These are phyloP conservation scores for Rhopalosiphum padi DNA, from an alignment of 1,140 invertebrate species.

Conservation along the genomic window DNA sequence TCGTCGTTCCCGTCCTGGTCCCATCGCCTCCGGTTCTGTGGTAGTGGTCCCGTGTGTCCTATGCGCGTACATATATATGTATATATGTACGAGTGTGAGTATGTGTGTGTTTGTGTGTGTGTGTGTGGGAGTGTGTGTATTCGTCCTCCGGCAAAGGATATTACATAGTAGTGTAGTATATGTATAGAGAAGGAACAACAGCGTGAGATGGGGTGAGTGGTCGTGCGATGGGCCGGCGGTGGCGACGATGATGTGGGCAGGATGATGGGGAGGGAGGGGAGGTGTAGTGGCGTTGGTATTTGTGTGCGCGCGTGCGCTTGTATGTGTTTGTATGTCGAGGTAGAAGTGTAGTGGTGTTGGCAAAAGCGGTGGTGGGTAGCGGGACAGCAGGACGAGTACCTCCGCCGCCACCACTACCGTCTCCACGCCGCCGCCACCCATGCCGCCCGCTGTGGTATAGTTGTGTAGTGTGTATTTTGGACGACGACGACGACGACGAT, in stretches of 20 bases:
- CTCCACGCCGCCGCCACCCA: background rate
- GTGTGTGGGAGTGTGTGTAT: background rate
- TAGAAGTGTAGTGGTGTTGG: slow-evolving; percentile 27
- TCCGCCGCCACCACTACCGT: background rate
- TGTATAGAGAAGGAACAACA: background rate
- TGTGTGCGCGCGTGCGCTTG: background rate
- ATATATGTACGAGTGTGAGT: background rate
- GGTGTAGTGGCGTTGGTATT: background rate
- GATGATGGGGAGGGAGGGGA: background rate
- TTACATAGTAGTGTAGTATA: slow-evolving; percentile 36
- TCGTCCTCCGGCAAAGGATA: slow-evolving; percentile 48
- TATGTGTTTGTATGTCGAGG: background rate
- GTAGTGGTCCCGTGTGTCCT: slow-evolving; percentile 46
- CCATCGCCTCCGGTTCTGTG: slow-evolving; percentile 18
- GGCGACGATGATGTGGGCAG: background rate
- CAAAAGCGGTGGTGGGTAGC: slow-evolving; percentile 1
- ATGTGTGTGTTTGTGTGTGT: background rate
- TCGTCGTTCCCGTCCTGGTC: slow-evolving; percentile 39
- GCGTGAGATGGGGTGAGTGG: background rate
- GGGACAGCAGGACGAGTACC: slow-evolving; percentile 42
- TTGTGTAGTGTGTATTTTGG: slow-evolving; percentile 44
- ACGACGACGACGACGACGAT: slow-evolving; percentile 13
- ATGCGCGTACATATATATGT: background rate
- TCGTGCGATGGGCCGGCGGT: background rate
- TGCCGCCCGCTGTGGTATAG: background rate